Conservation (phyloP, 2,888 invertebrate genomes). For the Lacanobia oleracea region DNA sequence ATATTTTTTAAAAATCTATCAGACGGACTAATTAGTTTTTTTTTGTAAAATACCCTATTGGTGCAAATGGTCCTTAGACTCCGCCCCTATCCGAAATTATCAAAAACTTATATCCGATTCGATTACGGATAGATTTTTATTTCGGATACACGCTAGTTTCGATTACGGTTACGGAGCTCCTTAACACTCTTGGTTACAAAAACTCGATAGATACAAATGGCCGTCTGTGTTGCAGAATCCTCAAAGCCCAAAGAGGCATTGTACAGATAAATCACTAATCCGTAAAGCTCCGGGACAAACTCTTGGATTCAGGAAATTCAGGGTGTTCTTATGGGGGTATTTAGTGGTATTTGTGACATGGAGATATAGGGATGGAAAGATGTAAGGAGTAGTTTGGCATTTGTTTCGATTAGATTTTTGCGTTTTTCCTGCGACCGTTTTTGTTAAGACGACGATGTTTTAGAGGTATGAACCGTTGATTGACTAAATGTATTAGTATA, state of each 20-base stretch:
- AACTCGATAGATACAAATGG: constrained; percentile 46
- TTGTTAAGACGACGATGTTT: too few species aligned
- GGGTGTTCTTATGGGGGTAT: background rate
- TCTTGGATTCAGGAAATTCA: constrained; percentile 24
- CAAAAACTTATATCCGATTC: too few species aligned
- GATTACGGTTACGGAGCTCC: too few species aligned
- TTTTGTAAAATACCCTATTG: too few species aligned
- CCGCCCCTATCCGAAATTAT: too few species aligned
- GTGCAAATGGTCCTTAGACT: too few species aligned
- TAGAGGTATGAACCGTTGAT: too few species aligned
- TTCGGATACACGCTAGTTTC: too few species aligned
- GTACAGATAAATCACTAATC: constrained; percentile 52
- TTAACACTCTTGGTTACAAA: background rate
- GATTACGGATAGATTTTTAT: too few species aligned
- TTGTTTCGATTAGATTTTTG: background rate
- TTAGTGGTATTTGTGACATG: constrained; percentile 2
- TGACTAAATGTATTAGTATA: too few species aligned
- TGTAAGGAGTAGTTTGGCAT: background rate
- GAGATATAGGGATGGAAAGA: background rate
- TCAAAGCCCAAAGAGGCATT: constrained; percentile 38
- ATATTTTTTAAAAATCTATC: too few species aligned
- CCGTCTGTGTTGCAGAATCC: constrained; percentile 17
- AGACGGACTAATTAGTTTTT: too few species aligned
- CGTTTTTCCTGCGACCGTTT: background rate
- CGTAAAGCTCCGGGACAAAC: constrained; percentile 31